phyloP scores from a whole-genome alignment of 2,797 vertebrate genomes.

The Sparidentex hasta region DNA sequence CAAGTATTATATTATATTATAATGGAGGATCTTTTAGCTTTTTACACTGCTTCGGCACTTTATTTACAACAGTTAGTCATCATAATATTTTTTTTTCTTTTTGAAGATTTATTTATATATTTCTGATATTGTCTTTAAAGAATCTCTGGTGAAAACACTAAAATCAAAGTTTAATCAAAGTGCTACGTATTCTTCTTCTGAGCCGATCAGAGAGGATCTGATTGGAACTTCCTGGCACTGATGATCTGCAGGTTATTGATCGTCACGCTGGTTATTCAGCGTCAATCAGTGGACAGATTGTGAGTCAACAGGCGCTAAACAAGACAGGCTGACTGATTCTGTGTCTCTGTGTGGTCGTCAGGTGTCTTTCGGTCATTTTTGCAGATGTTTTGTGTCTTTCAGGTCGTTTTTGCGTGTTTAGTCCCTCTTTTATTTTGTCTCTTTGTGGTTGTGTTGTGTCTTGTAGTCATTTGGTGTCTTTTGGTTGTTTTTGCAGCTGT shows the following conservation, averaged over 20 bases:
- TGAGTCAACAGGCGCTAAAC: background rate
- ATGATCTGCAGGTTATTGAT: background rate
- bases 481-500: too few species aligned
- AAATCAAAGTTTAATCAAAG: constrained; percentile 10
- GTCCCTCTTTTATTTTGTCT: too few species aligned
- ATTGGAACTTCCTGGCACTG: too few species aligned
- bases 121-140: background rate
- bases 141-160: background rate
- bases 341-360: background rate
- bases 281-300: rapidly evolving
- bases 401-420: too few species aligned
- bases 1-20: background rate
- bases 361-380: background rate
- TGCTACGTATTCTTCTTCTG: constrained; percentile 1
- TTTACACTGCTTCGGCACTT: background rate
- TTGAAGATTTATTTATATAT: background rate
- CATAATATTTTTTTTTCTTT: too few species aligned
- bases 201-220: background rate
- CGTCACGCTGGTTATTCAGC: background rate
- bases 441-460: too few species aligned
- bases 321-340: background rate
- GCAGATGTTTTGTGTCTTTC: too few species aligned
- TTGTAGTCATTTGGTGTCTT: background rate
- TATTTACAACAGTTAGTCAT: constrained; percentile 5
- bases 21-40: background rate